A percentile compares a stretch with the other conserved stretches of the same genome.
Evolutionary conservation across 2,888 invertebrate genomes (phyloP).

Genomic region (Macaria liturata): DNA sequence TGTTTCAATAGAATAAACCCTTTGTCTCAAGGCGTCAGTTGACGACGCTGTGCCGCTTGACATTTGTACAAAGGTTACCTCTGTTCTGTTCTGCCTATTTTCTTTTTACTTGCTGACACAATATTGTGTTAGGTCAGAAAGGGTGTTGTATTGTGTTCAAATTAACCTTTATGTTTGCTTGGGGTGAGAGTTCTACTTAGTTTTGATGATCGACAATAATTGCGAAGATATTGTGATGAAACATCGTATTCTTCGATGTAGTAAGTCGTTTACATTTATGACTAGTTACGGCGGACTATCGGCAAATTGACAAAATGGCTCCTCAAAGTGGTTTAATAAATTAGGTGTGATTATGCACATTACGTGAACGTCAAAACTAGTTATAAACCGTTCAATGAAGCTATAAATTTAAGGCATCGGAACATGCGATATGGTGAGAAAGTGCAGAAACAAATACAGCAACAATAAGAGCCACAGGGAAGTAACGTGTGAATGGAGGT

Average conservation of each 20-base stretch:
- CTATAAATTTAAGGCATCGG: conserved; percentile 63
- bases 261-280: conserved; percentile 28
- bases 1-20: conserved; percentile 69
- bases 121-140: conserved; percentile 65
- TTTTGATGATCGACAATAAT: conserved; percentile 16
- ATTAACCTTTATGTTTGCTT: conserved; percentile 37
- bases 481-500: conserved; percentile 63
- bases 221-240: conserved; percentile 16
- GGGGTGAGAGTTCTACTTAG: conserved; percentile 26
- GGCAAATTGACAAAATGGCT: conserved; percentile 25
- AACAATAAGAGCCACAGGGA: conserved; percentile 48
- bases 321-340: conserved; percentile 50
- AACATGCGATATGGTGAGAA: conserved; percentile 63
- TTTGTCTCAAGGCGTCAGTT: conserved; percentile 75
- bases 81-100: conserved; percentile 67
- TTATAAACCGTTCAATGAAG: conserved; percentile 67
- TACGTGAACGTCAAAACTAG: conserved; percentile 58
- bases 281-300: conserved; percentile 22
- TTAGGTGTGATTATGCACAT: conserved; percentile 63
- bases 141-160: conserved; percentile 69
- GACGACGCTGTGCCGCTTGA: conserved; percentile 69
- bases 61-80: conserved; percentile 80
- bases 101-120: conserved; percentile 73
- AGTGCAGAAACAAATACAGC: conserved; percentile 56
- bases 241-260: conserved; percentile 12